Conservation (phyloP, 2,113 vertebrate species). For the Cygnus buccinator region DNA sequence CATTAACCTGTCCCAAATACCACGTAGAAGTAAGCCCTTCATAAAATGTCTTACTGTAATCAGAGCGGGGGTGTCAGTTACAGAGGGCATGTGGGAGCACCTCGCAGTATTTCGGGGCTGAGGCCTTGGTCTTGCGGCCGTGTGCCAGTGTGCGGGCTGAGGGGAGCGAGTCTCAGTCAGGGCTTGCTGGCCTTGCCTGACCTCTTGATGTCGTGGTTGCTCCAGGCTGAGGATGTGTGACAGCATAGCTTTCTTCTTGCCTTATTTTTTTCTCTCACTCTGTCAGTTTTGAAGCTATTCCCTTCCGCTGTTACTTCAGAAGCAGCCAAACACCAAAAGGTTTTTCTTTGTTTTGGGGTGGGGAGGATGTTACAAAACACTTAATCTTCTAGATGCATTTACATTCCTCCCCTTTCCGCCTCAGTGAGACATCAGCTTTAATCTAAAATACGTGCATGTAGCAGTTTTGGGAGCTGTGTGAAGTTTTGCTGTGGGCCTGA, state of each 20-base stretch:
- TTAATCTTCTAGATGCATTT: not conserved
- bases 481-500: not conserved
- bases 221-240: not conserved
- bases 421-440: not conserved
- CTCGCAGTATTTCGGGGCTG: not conserved
- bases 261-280: not conserved
- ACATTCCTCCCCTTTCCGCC: not conserved
- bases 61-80: not conserved
- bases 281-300: not conserved
- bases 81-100: not conserved
- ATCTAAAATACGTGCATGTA: not conserved
- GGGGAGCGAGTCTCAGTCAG: not conserved
- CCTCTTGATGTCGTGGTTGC: not conserved
- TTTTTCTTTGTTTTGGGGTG: not conserved
- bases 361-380: not conserved
- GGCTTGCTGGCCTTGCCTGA: not conserved
- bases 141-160: not conserved
- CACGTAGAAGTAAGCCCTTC: not conserved
- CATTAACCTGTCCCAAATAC: not conserved
- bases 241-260: not conserved
- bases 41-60: not conserved
- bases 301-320: not conserved
- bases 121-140: not conserved
- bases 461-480: not conserved
- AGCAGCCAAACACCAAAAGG: not conserved